Evolutionary conservation across 2,888 invertebrate species (phyloP), one percentile per base, ranked within the genome.

Genomic region (Nomada ruficornis): DNA sequence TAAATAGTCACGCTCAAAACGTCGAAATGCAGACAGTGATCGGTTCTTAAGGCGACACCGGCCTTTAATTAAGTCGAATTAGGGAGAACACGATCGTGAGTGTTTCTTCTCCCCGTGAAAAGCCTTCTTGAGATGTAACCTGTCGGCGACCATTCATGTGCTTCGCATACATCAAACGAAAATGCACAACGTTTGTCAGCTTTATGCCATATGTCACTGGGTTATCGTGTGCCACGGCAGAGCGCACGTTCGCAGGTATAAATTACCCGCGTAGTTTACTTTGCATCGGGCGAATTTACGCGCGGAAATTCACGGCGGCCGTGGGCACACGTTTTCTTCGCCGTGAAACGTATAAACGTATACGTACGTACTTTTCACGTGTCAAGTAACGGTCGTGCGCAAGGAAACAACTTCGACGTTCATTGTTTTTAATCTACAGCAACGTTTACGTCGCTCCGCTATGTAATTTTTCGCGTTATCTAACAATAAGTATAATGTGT

Each of bases 61-160:
- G 52, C 77, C 36, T 74, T 86, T 83, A 87, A 88, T 87, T 87
- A 83, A 64, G 69, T 67, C 55, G 65, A 73, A 80, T 79, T 50
- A 57, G 67, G 55, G 77, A 20, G 18, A 55, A 74, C 18, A n/a
- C 68, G 11, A 44, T 18, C 29, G 23, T n/a, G 79, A 10, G 29
- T 67, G 54, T 42, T 52, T 47, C 15, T 55, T 5, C 47, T 29
- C 47, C 5, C 23, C 29, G 13, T 11, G 2, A 75, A 54, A 77
- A 85, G 85, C 54, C 80, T 72, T 52, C 65, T 54, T 64, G 26
- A 26, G 15, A 23, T 62, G 68, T 60, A 57, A 44, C 47, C 50
- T 67, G 71, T 23, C 52, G 62, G 68, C 64, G 60, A 55, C 50
- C 65, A 54, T 57, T 69, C 52, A 29, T 42, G 52, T 57, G 26